Conservation (phyloP, 2,797 vertebrate genomes). For the Parotocinclus haroldoi region DNA sequence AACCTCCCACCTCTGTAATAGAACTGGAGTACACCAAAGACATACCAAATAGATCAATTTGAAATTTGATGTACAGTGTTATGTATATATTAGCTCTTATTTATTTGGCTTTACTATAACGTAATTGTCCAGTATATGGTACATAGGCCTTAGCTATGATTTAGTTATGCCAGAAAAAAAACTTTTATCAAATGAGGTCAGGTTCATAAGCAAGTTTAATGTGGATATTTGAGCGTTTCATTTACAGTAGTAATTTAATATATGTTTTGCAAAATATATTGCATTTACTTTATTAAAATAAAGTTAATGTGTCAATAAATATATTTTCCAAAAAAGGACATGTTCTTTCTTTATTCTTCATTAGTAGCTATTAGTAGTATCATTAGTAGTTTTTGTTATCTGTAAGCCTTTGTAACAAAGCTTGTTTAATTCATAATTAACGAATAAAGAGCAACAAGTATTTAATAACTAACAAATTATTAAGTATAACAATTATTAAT, state of each 20-base stretch:
- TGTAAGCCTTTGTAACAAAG: not conserved
- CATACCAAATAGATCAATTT: constrained; percentile 64
- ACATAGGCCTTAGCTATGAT: constrained; percentile 1
- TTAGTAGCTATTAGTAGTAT: too few species aligned
- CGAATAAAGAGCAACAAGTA: too few species aligned
- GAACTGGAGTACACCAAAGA: constrained; percentile 60
- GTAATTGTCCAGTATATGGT: constrained; percentile 52
- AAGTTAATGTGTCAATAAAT: constrained; percentile 45
- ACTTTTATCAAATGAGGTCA: not conserved
- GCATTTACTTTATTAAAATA: constrained; percentile 65
- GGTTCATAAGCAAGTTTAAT: constrained; percentile 12
- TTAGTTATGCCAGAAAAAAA: too few species aligned
- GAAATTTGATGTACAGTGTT: constrained; percentile 88
- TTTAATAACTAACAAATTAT: too few species aligned
- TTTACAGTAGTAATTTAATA: constrained; percentile 70
- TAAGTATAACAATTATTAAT: too few species aligned
- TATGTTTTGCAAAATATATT: constrained; percentile 75
- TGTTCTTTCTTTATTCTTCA: constrained; percentile 56
- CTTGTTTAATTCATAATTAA: not conserved
- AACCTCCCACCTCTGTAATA: constrained; percentile 46
- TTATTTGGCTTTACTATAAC: constrained; percentile 79
- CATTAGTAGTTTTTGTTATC: not conserved
- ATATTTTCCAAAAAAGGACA: constrained; percentile 38
- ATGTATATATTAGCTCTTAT: constrained; percentile 87
- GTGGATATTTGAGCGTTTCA: constrained; percentile 13